A percentile compares a stretch with the other conserved stretches of the same genome.
phyloP scores from a whole-genome alignment of 2,888 invertebrate genomes.

The Drosophila histrio region DNA sequence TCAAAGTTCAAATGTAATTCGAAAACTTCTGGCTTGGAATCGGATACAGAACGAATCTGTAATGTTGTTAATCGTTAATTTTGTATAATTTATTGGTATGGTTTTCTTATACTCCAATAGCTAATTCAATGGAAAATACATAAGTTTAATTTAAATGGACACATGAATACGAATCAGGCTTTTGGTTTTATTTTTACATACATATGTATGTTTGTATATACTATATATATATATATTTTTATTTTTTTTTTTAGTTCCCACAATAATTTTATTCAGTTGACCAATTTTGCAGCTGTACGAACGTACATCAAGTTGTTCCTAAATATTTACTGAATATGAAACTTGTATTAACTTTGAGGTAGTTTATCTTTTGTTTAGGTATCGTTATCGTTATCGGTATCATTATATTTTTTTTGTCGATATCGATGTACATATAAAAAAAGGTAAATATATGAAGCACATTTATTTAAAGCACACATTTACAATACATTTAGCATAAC shows the following conservation, averaged over 20 bases:
- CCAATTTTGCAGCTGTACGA: conserved; percentile 12
- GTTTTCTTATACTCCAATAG: conserved; percentile 32
- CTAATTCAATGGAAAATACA: conserved; percentile 55
- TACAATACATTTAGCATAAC: conserved; percentile 67
- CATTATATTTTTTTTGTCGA: too few relatives aligned
- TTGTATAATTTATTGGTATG: conserved; percentile 19
- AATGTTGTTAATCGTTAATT: conserved; percentile 18
- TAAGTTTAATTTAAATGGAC: conserved; percentile 69
- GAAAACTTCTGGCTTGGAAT: conserved; percentile 16
- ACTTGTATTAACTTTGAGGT: conserved; percentile 70
- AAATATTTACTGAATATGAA: conserved; percentile 63
- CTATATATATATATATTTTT: conserved; percentile 28
- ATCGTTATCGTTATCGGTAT: conserved; percentile 29
- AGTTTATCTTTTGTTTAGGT: conserved; percentile 68
- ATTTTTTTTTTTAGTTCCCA: conserved; percentile 46
- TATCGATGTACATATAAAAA: conserved; percentile 40
- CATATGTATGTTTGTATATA: conserved; percentile 25
- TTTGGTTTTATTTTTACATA: conserved; percentile 46
- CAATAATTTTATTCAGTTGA: conserved; percentile 26
- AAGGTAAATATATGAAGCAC: conserved; percentile 76
- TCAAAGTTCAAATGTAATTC: conserved; percentile 9
- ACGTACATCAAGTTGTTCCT: conserved; percentile 27
- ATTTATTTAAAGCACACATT: conserved; percentile 83
- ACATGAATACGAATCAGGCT: conserved; percentile 74
- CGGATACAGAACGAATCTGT: conserved; percentile 7